Base-by-base conservation (phyloP, 1,140 invertebrate genomes). In the Nephila pilipes region DNA sequence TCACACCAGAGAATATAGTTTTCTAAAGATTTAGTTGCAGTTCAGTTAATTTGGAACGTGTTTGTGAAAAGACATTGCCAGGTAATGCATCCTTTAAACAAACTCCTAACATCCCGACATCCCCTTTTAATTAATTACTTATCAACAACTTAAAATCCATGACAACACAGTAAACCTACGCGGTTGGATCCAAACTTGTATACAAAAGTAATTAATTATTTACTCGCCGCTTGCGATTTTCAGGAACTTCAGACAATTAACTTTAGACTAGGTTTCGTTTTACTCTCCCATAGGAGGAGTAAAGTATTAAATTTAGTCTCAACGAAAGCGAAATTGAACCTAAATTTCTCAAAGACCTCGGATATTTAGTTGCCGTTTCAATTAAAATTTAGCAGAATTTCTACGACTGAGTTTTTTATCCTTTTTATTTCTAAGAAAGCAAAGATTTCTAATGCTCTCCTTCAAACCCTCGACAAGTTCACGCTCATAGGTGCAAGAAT, bases 201-300 rank as follows among this genome's bases (percentile, higher is more conserved):
- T 60, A 85, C 83, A 57, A 60, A 83, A 57, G 83, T 60, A 85
- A 85, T 85, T 85, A 85, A 85, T 85, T 85, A 85, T 85, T 85
- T 36, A 85, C n/a, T 85, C 55, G 38, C 38, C 80, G 69, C 69
- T 46, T 36, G 54, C 14, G 85, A 58, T 63, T 87, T 58, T 22
- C 85, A 36, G 29, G 20, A 87, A 87, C 54, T 87, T 87, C 55
- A 87, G 46, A 63, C 85, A 87, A 87, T 87, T 87, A 87, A 36
- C 55, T 87, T 57, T n/a, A 87, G 55, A 22, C 85, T 32, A 87
- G 20, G 55, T 29, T 32, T 83, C 80, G 80, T 54, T 83, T 83
- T 55, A 63, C 25, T 60, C 36, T 87, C 58, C 55, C 58, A 20
- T 4, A 87, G 58, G 85, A 63, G 16, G 32, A 32, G 32, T 20